These are phyloP conservation scores for Drosophila parthenogenetica DNA, from an alignment of 2,888 invertebrate genomes.

Conservation along the genomic window DNA sequence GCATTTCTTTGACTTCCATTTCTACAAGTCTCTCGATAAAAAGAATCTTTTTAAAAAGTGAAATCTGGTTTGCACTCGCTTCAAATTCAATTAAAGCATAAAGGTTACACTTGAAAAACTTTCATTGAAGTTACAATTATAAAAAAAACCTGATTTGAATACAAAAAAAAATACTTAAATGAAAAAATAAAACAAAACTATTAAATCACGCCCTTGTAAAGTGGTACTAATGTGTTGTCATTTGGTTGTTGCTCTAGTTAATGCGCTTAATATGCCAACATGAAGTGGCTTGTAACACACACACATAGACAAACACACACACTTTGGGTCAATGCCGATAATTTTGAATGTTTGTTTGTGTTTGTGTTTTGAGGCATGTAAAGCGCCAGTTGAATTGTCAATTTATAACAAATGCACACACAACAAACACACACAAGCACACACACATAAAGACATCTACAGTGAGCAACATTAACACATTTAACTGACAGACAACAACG, in stretches of 20 bases:
- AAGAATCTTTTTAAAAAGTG: too few relatives aligned
- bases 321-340: constrained; percentile 47
- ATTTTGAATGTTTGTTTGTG: constrained; percentile 17
- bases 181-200: constrained; percentile 24
- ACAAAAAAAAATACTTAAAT: constrained; percentile 11
- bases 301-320: constrained; percentile 13
- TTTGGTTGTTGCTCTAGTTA: constrained; percentile 59
- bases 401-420: constrained; percentile 59
- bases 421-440: constrained; percentile 14
- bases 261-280: constrained; percentile 58
- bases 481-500: constrained; percentile 61
- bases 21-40: too few relatives aligned
- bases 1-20: too few relatives aligned
- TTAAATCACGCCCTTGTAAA: constrained; percentile 70
- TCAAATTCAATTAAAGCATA: too few relatives aligned
- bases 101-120: neutral
- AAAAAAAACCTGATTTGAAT: neutral
- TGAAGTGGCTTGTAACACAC: constrained; percentile 40
- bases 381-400: constrained; percentile 75
- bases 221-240: constrained; percentile 62
- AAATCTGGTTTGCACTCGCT: too few relatives aligned
- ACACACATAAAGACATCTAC: constrained; percentile 1
- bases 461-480: constrained; percentile 36
- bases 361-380: constrained; percentile 48
- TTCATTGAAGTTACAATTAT: neutral